phyloP scores from a whole-genome alignment of 2,113 vertebrate genomes.

The Gadus macrocephalus region DNA sequence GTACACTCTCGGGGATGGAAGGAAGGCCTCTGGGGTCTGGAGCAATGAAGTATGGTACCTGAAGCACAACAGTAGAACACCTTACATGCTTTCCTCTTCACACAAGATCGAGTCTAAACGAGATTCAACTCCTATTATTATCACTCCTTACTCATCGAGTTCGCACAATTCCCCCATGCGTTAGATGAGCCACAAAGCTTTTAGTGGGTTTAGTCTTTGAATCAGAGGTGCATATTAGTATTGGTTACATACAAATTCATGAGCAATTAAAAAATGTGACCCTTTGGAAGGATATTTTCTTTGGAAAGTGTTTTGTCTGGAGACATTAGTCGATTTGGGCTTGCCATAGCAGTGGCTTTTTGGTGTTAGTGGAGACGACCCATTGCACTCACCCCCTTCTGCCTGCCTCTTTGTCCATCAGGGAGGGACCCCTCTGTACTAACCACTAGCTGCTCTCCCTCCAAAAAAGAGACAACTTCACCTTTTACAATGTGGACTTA shows the following conservation, averaged over 20 bases:
- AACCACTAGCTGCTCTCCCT: constrained; percentile 67
- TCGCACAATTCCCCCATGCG: no score
- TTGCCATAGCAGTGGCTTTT: neutral
- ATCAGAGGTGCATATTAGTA: constrained; percentile 30
- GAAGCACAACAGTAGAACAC: neutral
- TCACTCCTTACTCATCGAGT: no score
- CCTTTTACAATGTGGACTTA: constrained; percentile 18
- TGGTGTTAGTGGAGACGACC: constrained; percentile 21
- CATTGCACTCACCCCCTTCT: constrained; percentile 65
- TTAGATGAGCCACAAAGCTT: no score
- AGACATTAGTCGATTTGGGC: no score
- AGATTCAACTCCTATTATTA: no score
- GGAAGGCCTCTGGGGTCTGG: constrained; percentile 79
- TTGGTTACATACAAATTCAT: no score
- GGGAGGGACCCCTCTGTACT: constrained; percentile 47
- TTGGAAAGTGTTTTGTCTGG: no score
- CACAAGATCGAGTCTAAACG: no score
- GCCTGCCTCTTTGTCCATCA: constrained; percentile 45
- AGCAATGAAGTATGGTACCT: constrained; percentile 84
- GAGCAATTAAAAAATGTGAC: neutral
- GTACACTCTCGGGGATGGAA: constrained; percentile 88
- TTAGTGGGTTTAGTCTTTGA: constrained; percentile 11
- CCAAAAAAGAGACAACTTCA: constrained; percentile 60
- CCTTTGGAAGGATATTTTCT: no score
- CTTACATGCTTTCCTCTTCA: neutral